phyloP scores from a whole-genome alignment of 2,113 vertebrate genomes.

The Sorex fumeus region DNA sequence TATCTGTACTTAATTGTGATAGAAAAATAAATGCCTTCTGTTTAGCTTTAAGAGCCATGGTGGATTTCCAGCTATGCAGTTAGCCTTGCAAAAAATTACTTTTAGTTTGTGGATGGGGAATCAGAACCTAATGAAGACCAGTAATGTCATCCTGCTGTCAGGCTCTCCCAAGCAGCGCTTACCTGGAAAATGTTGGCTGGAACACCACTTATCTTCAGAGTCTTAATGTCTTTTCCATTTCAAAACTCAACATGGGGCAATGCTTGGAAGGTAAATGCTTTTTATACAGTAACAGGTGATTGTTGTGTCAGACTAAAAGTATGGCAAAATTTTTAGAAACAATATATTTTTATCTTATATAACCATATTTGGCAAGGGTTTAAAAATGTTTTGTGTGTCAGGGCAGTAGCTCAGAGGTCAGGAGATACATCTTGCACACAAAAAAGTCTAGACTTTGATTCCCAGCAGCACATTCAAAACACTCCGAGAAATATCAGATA shows the following conservation, averaged over 20 bases:
- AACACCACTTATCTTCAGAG: neutral
- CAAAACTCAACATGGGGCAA: constrained; percentile 23
- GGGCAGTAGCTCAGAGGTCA: too few species aligned
- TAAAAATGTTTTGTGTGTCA: neutral
- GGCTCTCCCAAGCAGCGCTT: constrained; percentile 8
- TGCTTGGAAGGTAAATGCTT: neutral
- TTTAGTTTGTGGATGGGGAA: neutral
- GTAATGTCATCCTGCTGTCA: neutral
- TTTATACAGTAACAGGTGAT: neutral
- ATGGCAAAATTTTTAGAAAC: constrained; percentile 50
- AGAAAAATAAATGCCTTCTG: constrained; percentile 56
- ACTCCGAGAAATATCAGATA: too few species aligned
- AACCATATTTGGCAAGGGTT: neutral
- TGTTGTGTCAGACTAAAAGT: constrained; percentile 32
- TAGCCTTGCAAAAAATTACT: neutral
- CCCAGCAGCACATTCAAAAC: too few species aligned
- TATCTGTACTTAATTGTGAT: constrained; percentile 18
- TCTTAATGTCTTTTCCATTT: constrained; percentile 12
- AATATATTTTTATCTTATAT: neutral
- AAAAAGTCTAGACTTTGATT: too few species aligned
- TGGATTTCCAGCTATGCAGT: neutral
- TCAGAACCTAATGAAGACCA: neutral
- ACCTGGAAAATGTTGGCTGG: constrained; percentile 13
- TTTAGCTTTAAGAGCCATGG: neutral
- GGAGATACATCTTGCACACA: too few species aligned